A percentile compares a stretch with the other conserved stretches of the same genome.
Evolutionary conservation across 2,888 invertebrate genomes (phyloP).

Genomic region (Andrena praecox): DNA sequence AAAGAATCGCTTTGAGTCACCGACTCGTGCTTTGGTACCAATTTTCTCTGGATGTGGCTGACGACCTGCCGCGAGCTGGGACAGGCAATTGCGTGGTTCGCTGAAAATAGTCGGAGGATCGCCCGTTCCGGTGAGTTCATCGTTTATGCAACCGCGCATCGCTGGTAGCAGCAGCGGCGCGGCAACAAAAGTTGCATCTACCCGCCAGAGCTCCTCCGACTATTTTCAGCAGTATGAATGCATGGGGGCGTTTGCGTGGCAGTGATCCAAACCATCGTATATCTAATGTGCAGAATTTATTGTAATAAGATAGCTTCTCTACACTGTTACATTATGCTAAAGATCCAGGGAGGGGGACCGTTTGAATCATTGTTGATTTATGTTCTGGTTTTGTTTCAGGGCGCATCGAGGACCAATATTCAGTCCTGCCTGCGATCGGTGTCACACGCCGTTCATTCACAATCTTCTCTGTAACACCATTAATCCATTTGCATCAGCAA

Average conservation of each 20-base stretch:
- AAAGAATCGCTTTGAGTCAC: slow-evolving; percentile 66
- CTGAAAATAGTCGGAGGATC: neutral
- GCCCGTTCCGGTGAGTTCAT: too few relatives aligned
- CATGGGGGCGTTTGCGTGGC: neutral
- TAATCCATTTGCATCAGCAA: slow-evolving; percentile 28
- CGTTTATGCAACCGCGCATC: too few relatives aligned
- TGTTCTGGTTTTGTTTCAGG: slow-evolving; percentile 39
- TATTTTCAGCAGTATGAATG: neutral
- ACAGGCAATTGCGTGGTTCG: neutral
- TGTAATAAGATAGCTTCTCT: slow-evolving; percentile 62
- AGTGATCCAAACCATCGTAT: slow-evolving; percentile 11
- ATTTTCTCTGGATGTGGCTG: neutral
- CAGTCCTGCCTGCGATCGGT: slow-evolving; percentile 36
- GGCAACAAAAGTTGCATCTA: too few relatives aligned
- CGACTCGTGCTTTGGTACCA: neutral
- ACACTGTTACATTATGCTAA: slow-evolving; percentile 58
- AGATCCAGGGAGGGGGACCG: slow-evolving; percentile 56
- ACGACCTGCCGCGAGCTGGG: neutral
- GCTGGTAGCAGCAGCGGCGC: too few relatives aligned
- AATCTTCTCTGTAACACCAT: slow-evolving; percentile 3
- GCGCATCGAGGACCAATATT: slow-evolving; percentile 59
- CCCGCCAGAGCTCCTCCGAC: neutral
- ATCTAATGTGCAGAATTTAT: slow-evolving; percentile 67
- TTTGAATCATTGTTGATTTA: slow-evolving; percentile 54
- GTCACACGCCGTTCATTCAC: neutral